Evolutionary conservation across 2,888 invertebrate species (phyloP).

Genomic region (Cephus pygmeus): DNA sequence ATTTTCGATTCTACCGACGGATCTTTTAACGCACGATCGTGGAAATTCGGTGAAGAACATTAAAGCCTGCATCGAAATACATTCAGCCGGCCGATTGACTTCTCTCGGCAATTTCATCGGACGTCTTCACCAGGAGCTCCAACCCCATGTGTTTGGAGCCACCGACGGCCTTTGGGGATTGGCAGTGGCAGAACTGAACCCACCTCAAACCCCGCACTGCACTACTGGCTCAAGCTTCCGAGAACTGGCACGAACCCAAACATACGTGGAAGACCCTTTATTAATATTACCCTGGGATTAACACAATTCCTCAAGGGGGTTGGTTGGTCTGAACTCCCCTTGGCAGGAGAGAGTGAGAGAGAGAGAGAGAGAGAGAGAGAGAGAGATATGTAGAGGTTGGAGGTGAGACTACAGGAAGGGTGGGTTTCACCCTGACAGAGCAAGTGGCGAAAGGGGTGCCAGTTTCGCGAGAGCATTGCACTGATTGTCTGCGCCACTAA

Average conservation of each 20-base stretch:
- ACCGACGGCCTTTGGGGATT: too few relatives aligned
- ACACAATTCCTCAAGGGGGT: constrained; percentile 1
- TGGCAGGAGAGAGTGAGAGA: constrained; percentile 4
- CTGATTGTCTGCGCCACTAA: constrained; percentile 49
- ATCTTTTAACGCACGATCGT: too few relatives aligned
- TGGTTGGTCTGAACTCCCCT: too few relatives aligned
- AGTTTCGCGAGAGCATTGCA: constrained; percentile 27
- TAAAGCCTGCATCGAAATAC: too few relatives aligned
- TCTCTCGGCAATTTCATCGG: too few relatives aligned
- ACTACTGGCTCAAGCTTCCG: constrained; percentile 6
- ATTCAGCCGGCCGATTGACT: too few relatives aligned
- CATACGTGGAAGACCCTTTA: constrained; percentile 22
- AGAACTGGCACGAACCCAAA: constrained; percentile 31
- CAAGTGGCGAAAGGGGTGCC: constrained; percentile 5
- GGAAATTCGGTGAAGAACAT: too few relatives aligned
- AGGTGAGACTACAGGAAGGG: constrained; percentile 7
- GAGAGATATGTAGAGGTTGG: neutral
- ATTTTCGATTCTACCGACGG: too few relatives aligned
- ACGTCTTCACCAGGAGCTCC: too few relatives aligned
- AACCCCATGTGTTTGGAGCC: too few relatives aligned
- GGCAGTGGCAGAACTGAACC: too few relatives aligned
- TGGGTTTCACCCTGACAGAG: neutral
- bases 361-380: constrained; percentile 7
- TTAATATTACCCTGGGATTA: constrained; percentile 20
- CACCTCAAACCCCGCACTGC: too few relatives aligned